phyloP scores from a whole-genome alignment of 2,888 invertebrate genomes.

The Archips xylosteana region DNA sequence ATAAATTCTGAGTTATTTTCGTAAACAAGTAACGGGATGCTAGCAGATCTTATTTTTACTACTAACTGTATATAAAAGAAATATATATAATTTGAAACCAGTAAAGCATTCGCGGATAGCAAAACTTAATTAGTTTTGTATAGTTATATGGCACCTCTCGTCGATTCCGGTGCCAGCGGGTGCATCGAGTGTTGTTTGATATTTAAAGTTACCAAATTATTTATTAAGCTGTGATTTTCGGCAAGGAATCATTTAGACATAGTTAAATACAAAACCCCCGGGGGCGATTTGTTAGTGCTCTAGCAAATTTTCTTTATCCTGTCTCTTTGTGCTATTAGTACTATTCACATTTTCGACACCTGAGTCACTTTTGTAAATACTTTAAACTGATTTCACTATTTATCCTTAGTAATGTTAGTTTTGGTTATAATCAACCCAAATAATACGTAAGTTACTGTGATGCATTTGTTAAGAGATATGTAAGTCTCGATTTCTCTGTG shows the following conservation, averaged over 20 bases:
- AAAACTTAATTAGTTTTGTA: background rate
- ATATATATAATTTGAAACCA: background rate
- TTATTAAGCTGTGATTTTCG: background rate
- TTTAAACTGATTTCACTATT: background rate
- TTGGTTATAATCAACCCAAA: background rate
- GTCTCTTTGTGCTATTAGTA: background rate
- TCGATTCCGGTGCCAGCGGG: background rate
- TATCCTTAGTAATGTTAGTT: background rate
- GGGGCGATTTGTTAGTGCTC: background rate
- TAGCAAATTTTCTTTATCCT: background rate
- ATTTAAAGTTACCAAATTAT: background rate
- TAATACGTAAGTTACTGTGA: background rate
- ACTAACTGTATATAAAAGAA: background rate
- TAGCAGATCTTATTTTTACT: background rate
- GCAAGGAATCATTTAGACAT: background rate
- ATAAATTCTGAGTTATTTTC: background rate
- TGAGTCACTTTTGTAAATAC: constrained; percentile 2
- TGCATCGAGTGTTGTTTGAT: background rate
- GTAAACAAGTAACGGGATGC: background rate
- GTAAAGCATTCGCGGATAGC: background rate
- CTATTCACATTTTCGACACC: background rate
- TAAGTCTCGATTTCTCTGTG: background rate
- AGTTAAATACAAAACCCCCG: background rate
- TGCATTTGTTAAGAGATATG: background rate
- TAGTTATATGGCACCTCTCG: background rate